Conservation (phyloP, 2,797 vertebrate genomes). For the Molossus molossus region DNA sequence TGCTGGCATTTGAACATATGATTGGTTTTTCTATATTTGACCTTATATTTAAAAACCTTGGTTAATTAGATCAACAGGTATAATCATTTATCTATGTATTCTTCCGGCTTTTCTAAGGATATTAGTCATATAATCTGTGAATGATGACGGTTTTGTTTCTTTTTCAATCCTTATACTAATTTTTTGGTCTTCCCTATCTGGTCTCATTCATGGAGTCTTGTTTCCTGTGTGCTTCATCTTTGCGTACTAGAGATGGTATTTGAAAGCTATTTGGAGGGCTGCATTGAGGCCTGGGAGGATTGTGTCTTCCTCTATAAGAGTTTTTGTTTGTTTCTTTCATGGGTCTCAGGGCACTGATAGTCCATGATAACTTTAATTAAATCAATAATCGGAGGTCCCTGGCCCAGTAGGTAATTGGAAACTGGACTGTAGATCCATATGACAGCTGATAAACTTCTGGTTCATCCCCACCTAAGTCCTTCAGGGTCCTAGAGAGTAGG, state of each 20-base stretch:
- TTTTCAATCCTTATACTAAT: neutral
- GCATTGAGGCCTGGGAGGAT: neutral
- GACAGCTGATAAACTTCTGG: neutral
- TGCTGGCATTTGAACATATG: constrained; percentile 8
- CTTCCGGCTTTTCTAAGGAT: constrained; percentile 27
- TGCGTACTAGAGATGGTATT: neutral
- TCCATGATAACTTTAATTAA: constrained; percentile 20
- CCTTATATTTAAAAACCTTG: neutral
- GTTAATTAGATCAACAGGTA: neutral
- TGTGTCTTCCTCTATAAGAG: neutral
- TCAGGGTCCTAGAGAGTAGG: neutral
- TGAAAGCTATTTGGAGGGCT: neutral
- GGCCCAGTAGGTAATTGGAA: neutral
- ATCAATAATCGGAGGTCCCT: neutral
- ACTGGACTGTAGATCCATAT: neutral
- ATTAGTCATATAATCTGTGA: constrained; percentile 17
- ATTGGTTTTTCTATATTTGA: constrained; percentile 7
- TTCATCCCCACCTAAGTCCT: neutral
- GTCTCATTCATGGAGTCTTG: neutral
- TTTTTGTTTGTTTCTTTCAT: constrained; percentile 35
- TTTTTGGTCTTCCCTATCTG: neutral
- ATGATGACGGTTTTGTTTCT: neutral
- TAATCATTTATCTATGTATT: constrained; percentile 41
- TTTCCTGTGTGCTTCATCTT: neutral
- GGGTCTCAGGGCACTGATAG: neutral